A percentile compares a stretch with the other conserved stretches of the same genome.
Evolutionary conservation across 2,888 invertebrate genomes (phyloP).

Genomic region (Hofmannophila pseudospretella): DNA sequence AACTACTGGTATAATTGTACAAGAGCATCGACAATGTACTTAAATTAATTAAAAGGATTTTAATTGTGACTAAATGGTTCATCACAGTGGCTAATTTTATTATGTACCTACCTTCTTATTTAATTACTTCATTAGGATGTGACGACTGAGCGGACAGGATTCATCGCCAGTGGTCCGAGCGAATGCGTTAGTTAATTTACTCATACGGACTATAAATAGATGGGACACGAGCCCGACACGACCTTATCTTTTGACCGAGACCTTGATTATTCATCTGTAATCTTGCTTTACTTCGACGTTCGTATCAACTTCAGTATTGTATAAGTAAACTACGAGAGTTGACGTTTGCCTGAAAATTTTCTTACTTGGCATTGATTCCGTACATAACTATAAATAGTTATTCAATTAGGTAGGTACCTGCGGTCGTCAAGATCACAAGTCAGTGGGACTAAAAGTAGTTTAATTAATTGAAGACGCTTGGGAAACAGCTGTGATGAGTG

Average conservation of each 20-base stretch:
- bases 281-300: conserved; percentile 17
- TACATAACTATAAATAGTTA: too few species aligned
- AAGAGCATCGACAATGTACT: too few species aligned
- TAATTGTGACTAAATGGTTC: background rate
- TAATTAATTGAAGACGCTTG: conserved; percentile 3
- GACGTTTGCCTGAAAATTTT: background rate
- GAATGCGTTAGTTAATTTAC: conserved; percentile 6
- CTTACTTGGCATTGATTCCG: conserved; percentile 33
- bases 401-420: too few species aligned
- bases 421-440: too few species aligned
- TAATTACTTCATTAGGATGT: background rate
- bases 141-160: background rate
- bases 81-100: background rate
- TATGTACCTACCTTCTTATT: background rate
- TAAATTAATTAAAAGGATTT: too few species aligned
- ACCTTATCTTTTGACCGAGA: conserved; percentile 48
- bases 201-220: conserved; percentile 11
- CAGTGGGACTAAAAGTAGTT: too few species aligned
- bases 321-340: background rate
- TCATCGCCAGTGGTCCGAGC: background rate
- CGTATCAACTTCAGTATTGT: too few species aligned
- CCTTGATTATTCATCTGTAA: conserved; percentile 38
- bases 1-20: too few species aligned
- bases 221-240: conserved; percentile 10
- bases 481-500: conserved; percentile 14